Percentiles rank a stretch among this genome's conserved stretches.
Conservation (phyloP, 2,113 vertebrate species). For the Pseudolaguvia tuberculata region DNA sequence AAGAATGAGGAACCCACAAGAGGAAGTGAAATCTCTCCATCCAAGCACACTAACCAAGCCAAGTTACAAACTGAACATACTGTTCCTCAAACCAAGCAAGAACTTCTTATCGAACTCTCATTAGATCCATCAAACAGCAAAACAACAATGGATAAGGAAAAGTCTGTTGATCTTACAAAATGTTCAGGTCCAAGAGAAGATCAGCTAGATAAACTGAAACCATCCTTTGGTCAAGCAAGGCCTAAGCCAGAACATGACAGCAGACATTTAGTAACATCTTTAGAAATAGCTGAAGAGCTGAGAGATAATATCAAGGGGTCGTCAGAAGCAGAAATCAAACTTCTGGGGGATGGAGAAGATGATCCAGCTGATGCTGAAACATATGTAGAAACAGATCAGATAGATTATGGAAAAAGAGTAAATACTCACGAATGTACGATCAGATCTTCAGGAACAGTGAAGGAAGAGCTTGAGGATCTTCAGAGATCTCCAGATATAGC, state of each 20-base stretch:
- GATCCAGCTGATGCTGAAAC: not conserved
- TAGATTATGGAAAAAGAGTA: not conserved
- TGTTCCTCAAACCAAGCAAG: not conserved
- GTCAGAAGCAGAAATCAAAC: slow-evolving; percentile 23
- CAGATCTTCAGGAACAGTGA: not conserved
- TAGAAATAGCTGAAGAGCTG: not conserved
- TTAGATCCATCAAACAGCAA: slow-evolving; percentile 9
- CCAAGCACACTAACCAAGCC: slow-evolving; percentile 22
- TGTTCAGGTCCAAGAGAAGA: not conserved
- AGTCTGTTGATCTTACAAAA: not conserved
- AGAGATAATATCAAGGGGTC: not conserved
- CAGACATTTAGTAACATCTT: slow-evolving; percentile 1
- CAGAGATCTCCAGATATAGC: not conserved
- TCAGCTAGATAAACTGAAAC: not conserved
- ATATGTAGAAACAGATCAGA: not conserved
- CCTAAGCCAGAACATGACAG: not conserved
- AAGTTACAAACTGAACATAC: not conserved
- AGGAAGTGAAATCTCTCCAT: not conserved
- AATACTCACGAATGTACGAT: not conserved
- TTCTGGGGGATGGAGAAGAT: slow-evolving; percentile 3
- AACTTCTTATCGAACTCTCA: not conserved
- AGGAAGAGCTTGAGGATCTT: not conserved
- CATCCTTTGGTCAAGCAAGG: not conserved
- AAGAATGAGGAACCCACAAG: not conserved
- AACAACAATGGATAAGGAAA: not conserved